These are phyloP conservation scores for Trachelus tabidus DNA, from an alignment of 2,888 invertebrate species.

Conservation along the genomic window DNA sequence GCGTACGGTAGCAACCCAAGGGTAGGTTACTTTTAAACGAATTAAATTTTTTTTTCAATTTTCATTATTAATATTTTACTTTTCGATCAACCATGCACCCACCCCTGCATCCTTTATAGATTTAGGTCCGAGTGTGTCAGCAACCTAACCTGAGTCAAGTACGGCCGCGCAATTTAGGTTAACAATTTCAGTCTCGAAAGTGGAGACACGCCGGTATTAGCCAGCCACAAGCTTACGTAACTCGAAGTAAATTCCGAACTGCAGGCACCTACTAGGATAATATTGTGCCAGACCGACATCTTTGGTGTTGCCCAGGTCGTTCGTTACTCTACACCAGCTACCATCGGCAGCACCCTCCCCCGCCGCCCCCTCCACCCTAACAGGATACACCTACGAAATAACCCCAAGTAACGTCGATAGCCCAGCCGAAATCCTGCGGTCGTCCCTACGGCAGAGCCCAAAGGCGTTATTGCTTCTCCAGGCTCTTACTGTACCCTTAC, in stretches of 20 bases:
- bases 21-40: not conserved
- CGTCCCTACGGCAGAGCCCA: constrained; percentile 57
- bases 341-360: constrained; percentile 32
- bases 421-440: constrained; percentile 59
- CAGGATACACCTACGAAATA: not conserved
- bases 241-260: constrained; percentile 48
- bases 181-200: constrained; percentile 42
- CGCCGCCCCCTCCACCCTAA: constrained; percentile 11
- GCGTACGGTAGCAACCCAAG: not conserved
- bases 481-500: constrained; percentile 1
- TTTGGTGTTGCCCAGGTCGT: constrained; percentile 50
- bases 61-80: not conserved
- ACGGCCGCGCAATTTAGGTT: constrained; percentile 32
- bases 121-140: not conserved
- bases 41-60: not conserved
- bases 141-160: not conserved
- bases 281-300: constrained; percentile 55
- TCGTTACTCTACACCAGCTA: constrained; percentile 47
- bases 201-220: constrained; percentile 42
- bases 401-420: constrained; percentile 56
- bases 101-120: not conserved
- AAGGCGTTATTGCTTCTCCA: constrained; percentile 47
- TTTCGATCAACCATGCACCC: too few species aligned
- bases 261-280: constrained; percentile 43
- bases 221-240: constrained; percentile 17